Percentiles rank a stretch among this genome's conserved stretches.
Conservation (phyloP, 2,888 invertebrate genomes). For the Rhagophthalmus giganteus region DNA sequence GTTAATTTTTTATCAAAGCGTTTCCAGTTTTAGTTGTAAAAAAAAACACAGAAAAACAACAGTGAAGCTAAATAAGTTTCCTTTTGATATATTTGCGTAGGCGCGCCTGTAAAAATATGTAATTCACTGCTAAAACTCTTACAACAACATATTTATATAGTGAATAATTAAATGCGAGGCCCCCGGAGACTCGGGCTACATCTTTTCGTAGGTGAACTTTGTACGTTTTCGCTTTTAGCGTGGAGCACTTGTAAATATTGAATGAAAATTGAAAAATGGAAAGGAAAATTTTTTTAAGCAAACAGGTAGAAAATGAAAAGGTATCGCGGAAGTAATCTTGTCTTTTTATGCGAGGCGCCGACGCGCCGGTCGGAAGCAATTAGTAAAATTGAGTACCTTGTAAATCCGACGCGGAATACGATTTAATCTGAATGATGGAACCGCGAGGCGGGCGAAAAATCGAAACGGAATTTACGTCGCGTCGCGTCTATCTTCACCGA, state of each 20-base stretch:
- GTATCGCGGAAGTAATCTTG: conserved; percentile 1
- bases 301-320: conserved; percentile 9
- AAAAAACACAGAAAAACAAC: too few species aligned
- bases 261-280: background rate
- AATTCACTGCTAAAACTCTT: too few species aligned
- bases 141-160: background rate
- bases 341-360: conserved; percentile 14
- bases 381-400: conserved; percentile 18
- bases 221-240: background rate
- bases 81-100: too few species aligned
- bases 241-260: background rate
- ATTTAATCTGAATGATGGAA: conserved; percentile 31
- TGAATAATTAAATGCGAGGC: too few species aligned
- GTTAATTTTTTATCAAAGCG: too few species aligned
- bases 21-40: too few species aligned
- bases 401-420: conserved; percentile 25
- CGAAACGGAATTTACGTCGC: too few species aligned
- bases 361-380: conserved; percentile 13
- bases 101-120: too few species aligned
- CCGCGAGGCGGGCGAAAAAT: too few species aligned
- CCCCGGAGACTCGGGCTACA: too few species aligned
- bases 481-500: too few species aligned
- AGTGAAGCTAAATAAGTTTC: too few species aligned
- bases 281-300: background rate
- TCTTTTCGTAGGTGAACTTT: background rate